phyloP scores from a whole-genome alignment of 2,797 vertebrate species.

The Hylomyscus alleni region DNA sequence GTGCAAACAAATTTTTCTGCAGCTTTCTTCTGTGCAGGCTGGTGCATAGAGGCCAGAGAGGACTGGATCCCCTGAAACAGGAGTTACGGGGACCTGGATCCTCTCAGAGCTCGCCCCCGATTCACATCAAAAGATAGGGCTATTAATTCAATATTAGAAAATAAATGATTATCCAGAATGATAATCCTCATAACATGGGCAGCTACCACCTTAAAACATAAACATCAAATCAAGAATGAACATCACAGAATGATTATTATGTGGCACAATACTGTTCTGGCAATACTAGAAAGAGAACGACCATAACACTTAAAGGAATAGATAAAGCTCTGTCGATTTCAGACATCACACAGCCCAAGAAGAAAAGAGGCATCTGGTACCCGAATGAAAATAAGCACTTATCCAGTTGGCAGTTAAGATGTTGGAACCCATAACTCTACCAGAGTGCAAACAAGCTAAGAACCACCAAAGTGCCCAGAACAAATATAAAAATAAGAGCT shows the following conservation, averaged over 20 bases:
- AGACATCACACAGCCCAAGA: not conserved
- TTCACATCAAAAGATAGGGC: not conserved
- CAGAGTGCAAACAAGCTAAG: constrained; percentile 47
- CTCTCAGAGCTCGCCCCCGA: not conserved
- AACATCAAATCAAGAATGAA: constrained; percentile 22
- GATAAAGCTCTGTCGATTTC: constrained; percentile 24
- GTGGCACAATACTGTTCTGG: not conserved
- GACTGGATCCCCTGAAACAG: not conserved
- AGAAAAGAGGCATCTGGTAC: constrained; percentile 17
- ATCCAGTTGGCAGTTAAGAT: not conserved
- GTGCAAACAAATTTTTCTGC: not conserved
- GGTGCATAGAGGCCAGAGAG: not conserved
- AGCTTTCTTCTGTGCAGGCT: not conserved
- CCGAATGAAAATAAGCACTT: constrained; percentile 25
- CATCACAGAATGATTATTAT: not conserved
- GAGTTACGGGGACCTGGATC: not conserved
- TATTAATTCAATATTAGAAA: constrained; percentile 28
- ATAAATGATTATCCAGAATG: constrained; percentile 36
- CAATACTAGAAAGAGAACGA: not conserved
- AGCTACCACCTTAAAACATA: not conserved
- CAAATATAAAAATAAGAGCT: constrained; percentile 12
- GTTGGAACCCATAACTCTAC: constrained; percentile 33
- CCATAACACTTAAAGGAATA: not conserved
- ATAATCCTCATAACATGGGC: not conserved
- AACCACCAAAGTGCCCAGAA: constrained; percentile 40